A percentile compares a stretch with the other conserved stretches of the same genome.
phyloP scores from a whole-genome alignment of 2,888 invertebrate genomes.

The Orchesellides sinensis region DNA sequence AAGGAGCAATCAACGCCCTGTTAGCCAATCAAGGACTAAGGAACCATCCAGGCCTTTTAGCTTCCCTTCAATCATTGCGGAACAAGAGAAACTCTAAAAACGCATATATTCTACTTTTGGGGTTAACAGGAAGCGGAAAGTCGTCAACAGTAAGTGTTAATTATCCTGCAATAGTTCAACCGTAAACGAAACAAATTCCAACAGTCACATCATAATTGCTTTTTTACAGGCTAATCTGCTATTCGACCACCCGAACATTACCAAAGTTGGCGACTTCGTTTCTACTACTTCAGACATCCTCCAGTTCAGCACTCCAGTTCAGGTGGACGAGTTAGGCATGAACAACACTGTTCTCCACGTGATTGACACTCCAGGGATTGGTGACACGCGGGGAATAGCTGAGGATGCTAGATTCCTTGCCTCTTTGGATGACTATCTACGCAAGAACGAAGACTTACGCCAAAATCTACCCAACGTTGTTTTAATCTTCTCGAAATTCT shows the following conservation, averaged over 20 bases:
- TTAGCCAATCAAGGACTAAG: slow-evolving; percentile 15
- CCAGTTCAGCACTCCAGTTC: slow-evolving; percentile 56
- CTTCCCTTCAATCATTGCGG: slow-evolving; percentile 54
- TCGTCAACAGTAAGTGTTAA: slow-evolving; percentile 47
- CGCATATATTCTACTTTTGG: slow-evolving; percentile 66
- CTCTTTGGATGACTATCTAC: slow-evolving; percentile 55
- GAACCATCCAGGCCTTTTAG: slow-evolving; percentile 60
- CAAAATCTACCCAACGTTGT: slow-evolving; percentile 54
- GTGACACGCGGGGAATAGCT: slow-evolving; percentile 57
- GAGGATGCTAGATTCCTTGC: slow-evolving; percentile 64
- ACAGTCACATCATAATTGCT: neutral
- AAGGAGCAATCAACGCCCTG: slow-evolving; percentile 21
- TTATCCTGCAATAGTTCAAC: no score
- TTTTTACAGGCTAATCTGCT: slow-evolving; percentile 58
- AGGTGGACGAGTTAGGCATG: slow-evolving; percentile 51
- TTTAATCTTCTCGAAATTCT: slow-evolving; percentile 58
- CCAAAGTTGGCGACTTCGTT: slow-evolving; percentile 55
- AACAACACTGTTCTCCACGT: slow-evolving; percentile 60
- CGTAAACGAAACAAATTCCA: neutral
- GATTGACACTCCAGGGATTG: slow-evolving; percentile 68
- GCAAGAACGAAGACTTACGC: slow-evolving; percentile 57
- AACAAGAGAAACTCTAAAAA: slow-evolving; percentile 58
- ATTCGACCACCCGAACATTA: slow-evolving; percentile 67
- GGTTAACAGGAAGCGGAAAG: slow-evolving; percentile 67
- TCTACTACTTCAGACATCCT: slow-evolving; percentile 63